A percentile compares a stretch with the other conserved stretches of the same genome.
phyloP scores from a whole-genome alignment of 2,888 invertebrate genomes.

The Tetragonula carbonaria region DNA sequence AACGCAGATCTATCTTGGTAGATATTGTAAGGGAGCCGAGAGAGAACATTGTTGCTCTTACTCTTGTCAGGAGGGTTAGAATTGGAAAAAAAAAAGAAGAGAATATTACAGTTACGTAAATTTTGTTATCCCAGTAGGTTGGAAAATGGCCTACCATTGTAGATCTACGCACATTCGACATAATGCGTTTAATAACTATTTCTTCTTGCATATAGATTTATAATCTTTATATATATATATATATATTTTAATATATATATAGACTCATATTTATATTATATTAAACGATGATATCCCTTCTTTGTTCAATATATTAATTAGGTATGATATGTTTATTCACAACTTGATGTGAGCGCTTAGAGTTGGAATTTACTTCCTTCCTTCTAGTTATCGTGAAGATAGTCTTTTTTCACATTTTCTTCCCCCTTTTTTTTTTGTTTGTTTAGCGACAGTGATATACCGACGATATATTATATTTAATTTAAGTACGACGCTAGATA shows the following conservation, averaged over 20 bases:
- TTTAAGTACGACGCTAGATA: conserved; percentile 79
- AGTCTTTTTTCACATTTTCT: conserved; percentile 53
- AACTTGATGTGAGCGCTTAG: conserved; percentile 84
- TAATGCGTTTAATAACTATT: conserved; percentile 61
- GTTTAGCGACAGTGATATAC: conserved; percentile 59
- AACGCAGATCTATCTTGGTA: conserved; percentile 52
- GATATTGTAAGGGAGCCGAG: conserved; percentile 41
- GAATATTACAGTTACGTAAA: conserved; percentile 12
- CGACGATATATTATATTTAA: conserved; percentile 66
- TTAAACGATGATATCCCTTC: conserved; percentile 80
- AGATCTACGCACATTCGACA: conserved; percentile 61
- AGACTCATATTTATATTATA: conserved; percentile 78
- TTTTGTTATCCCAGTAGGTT: conserved; percentile 33
- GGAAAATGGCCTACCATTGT: conserved; percentile 48
- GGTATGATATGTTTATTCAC: conserved; percentile 84
- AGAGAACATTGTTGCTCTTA: conserved; percentile 22
- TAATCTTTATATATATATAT: conserved; percentile 57
- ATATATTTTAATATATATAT: conserved; percentile 69
- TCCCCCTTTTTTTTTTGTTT: not conserved
- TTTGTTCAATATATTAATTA: conserved; percentile 82
- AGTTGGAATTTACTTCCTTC: conserved; percentile 72
- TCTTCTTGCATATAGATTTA: conserved; percentile 59
- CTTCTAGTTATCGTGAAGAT: conserved; percentile 73
- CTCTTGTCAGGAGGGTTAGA: conserved; percentile 30
- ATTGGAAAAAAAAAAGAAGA: conserved; percentile 25